Evolutionary conservation across 2,888 invertebrate species (phyloP), one percentile per base, ranked within the genome.

Genomic region (Volucella bombylans): DNA sequence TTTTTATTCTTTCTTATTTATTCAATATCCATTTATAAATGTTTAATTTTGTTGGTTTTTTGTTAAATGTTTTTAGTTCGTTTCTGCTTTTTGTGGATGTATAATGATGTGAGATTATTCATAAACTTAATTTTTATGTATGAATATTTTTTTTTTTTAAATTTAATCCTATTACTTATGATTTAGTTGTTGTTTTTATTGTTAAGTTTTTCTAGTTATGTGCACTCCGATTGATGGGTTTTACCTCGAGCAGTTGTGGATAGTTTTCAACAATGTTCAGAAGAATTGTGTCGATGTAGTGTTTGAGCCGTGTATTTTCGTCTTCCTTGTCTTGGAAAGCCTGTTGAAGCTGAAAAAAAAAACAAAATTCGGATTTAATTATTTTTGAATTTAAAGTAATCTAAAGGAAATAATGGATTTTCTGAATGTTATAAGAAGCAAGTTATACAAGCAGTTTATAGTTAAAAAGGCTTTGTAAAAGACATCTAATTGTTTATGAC

Each of bases 211-310:
- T 82, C 74, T 50, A 85, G 64, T 85, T 68, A 76, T 72, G 55
- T 72, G 72, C 64, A 76, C 89, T 90, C 65, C 90, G 88, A 72
- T 90, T 88, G 61, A 89, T 87, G 52, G 89, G 88, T 91, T 97
- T 97, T 23, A 97, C 96, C 94, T 99, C 99, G 86, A 99, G 93
- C 68, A 99, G 93, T 90, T 99, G 97, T n/a, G 99, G 99, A 93
- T 99, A 97, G 92, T 98, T 97, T 92, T 99, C 99, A 71, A 99
- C 97, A 88, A 99, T 98, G 87, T 97, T 96, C 87, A 99, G 93
- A 81, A 99, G 93, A 88, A 99, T 98, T 73, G 96, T 97, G 90
- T 99, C 99, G 88, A 99, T 98, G 93, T 99, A 99, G 87, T 96
- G 94, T 89, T 97, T 94, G 82, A 99, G 94, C 91, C 98, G 97